Percentiles rank a stretch among this genome's conserved stretches.
These are phyloP conservation scores for Pachyuromys duprasi DNA, from an alignment of 2,797 vertebrate species.

Conservation along the genomic window DNA sequence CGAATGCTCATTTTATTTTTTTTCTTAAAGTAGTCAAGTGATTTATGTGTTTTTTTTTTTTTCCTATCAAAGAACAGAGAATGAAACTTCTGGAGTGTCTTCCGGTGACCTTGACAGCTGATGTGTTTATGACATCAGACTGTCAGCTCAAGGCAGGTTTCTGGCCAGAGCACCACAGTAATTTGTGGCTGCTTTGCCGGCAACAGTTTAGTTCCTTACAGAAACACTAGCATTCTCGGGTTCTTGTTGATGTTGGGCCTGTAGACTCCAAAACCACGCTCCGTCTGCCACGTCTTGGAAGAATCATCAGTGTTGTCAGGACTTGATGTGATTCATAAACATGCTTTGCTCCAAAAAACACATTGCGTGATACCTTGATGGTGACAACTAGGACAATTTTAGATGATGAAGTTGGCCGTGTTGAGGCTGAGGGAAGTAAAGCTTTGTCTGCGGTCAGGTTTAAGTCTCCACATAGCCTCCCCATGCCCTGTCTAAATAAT, in stretches of 20 bases:
- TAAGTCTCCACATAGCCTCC: not conserved
- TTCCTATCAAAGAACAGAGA: slow-evolving; percentile 40
- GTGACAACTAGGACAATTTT: slow-evolving; percentile 42
- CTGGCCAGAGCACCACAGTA: slow-evolving; percentile 70
- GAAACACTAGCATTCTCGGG: slow-evolving; percentile 9
- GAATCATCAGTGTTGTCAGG: not conserved
- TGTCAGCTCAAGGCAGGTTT: slow-evolving; percentile 69
- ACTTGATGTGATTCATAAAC: slow-evolving; percentile 58
- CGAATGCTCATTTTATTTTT: slow-evolving; percentile 69
- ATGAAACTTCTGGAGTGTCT: slow-evolving; percentile 62
- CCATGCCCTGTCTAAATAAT: not conserved
- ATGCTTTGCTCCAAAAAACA: not conserved
- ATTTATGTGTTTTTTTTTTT: slow-evolving; percentile 63
- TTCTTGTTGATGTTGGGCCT: slow-evolving; percentile 49
- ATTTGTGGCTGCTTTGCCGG: slow-evolving; percentile 77
- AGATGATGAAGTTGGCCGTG: not conserved
- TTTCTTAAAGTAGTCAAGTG: slow-evolving; percentile 65
- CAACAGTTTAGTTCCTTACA: slow-evolving; percentile 74
- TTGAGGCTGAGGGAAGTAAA: slow-evolving; percentile 15
- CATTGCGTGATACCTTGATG: slow-evolving; percentile 16
- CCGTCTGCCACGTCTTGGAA: slow-evolving; percentile 9
- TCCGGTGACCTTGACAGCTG: slow-evolving; percentile 81
- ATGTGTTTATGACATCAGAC: slow-evolving; percentile 72
- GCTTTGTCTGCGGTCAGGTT: slow-evolving; percentile 11
- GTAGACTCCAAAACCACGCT: slow-evolving; percentile 43